Conservation (phyloP, 2,888 invertebrate genomes). For the Hermaeophaga mercurialis region DNA sequence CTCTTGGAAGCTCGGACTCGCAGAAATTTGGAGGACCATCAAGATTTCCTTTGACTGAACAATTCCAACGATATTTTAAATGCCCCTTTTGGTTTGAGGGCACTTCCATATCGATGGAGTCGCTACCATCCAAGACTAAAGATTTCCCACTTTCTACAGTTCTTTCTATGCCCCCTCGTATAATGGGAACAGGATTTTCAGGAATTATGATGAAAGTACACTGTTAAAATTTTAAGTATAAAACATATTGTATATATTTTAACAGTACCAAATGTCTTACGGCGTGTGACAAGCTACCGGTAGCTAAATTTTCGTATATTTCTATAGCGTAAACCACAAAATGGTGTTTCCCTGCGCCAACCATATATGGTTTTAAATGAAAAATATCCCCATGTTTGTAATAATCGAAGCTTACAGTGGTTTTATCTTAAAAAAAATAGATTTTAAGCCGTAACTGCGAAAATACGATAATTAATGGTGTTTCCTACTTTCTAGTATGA, state of each 20-base stretch:
- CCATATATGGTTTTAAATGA: slow-evolving; percentile 1
- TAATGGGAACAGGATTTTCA: slow-evolving; percentile 25
- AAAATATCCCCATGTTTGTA: slow-evolving; percentile 2
- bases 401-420: not conserved
- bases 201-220: not conserved
- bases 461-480: not conserved
- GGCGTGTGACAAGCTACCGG: not conserved
- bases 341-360: not conserved
- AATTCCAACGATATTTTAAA: slow-evolving; percentile 25
- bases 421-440: not conserved
- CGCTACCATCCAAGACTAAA: slow-evolving; percentile 16
- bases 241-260: not conserved
- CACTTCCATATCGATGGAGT: slow-evolving; percentile 27
- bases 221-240: not conserved
- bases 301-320: not conserved
- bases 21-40: slow-evolving; percentile 1
- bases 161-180: slow-evolving; percentile 25
- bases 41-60: not conserved
- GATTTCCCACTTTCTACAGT: slow-evolving; percentile 12
- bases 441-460: not conserved
- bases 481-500: not conserved
- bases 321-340: not conserved
- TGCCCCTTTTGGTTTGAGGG: slow-evolving; percentile 12
- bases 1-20: slow-evolving; percentile 7
- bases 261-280: not conserved